Percentiles rank a stretch among this genome's conserved stretches.
Evolutionary conservation across 2,797 vertebrate species (phyloP).

Genomic region (Adrianichthys oophorus): DNA sequence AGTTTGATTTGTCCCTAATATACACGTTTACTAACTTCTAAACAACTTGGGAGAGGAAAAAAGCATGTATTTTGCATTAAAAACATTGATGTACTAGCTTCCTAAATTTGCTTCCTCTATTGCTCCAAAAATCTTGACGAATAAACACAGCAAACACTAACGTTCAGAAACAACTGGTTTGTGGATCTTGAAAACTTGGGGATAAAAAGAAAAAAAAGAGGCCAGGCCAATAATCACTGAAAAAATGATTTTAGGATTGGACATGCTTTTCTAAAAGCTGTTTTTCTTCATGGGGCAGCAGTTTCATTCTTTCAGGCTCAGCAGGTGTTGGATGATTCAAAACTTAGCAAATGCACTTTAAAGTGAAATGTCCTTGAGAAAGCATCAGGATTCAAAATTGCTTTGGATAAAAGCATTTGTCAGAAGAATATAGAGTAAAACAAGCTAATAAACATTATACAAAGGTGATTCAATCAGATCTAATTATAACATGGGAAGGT

Average conservation of each 20-base stretch:
- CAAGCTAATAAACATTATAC: slow-evolving; percentile 7
- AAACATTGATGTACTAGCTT: too few species aligned
- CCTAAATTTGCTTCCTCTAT: too few species aligned
- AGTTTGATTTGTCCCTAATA: too few species aligned
- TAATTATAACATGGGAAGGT: slow-evolving; percentile 14
- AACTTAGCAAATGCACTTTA: neutral
- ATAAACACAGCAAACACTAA: too few species aligned
- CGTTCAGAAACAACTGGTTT: too few species aligned
- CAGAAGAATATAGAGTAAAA: slow-evolving; percentile 9
- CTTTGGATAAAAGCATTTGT: slow-evolving; percentile 14
- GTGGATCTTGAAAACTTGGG: too few species aligned
- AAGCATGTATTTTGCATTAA: too few species aligned
- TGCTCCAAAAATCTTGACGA: too few species aligned
- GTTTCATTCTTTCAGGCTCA: neutral
- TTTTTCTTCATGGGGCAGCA: neutral
- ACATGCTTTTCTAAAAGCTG: neutral
- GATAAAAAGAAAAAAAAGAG: too few species aligned
- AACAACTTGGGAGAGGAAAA: too few species aligned
- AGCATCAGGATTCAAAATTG: slow-evolving; percentile 5
- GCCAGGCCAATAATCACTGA: too few species aligned
- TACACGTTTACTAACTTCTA: too few species aligned
- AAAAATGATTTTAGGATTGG: neutral
- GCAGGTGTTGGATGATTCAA: neutral
- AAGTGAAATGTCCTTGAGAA: slow-evolving; percentile 10
- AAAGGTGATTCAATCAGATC: slow-evolving; percentile 20